These are phyloP conservation scores for Sorex fumeus DNA, from an alignment of 2,113 vertebrate genomes.

Conservation along the genomic window DNA sequence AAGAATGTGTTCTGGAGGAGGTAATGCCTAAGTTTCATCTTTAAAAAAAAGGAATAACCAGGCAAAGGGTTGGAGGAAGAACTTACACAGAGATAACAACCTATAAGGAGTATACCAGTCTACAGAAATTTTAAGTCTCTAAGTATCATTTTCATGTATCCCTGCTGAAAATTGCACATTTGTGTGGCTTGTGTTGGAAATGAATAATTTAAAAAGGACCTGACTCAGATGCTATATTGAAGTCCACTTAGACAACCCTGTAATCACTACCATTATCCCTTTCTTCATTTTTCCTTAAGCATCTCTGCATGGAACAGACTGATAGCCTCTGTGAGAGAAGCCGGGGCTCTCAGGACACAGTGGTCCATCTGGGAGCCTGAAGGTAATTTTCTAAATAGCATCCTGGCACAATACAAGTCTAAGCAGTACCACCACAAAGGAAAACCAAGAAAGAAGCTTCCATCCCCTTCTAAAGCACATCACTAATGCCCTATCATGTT, in stretches of 20 bases:
- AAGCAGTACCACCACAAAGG: not conserved
- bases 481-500: not conserved
- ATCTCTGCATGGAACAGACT: not conserved
- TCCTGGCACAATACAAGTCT: not conserved
- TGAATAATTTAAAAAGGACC: constrained; percentile 6
- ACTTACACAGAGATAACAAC: not conserved
- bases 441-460: not conserved
- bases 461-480: not conserved
- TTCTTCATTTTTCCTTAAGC: not conserved
- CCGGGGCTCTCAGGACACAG: not conserved
- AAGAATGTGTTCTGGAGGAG: constrained; percentile 21
- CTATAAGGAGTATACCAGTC: not conserved
- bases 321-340: not conserved
- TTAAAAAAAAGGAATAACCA: not conserved
- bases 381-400: not conserved
- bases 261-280: not conserved
- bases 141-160: not conserved
- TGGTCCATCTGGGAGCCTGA: not conserved
- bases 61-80: not conserved
- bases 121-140: not conserved
- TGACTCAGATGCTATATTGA: not conserved
- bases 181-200: not conserved
- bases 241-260: not conserved
- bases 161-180: constrained; percentile 1
- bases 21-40: not conserved